Evolutionary conservation across 2,797 vertebrate genomes (phyloP).

Genomic region (Myiotriccus ornatus): DNA sequence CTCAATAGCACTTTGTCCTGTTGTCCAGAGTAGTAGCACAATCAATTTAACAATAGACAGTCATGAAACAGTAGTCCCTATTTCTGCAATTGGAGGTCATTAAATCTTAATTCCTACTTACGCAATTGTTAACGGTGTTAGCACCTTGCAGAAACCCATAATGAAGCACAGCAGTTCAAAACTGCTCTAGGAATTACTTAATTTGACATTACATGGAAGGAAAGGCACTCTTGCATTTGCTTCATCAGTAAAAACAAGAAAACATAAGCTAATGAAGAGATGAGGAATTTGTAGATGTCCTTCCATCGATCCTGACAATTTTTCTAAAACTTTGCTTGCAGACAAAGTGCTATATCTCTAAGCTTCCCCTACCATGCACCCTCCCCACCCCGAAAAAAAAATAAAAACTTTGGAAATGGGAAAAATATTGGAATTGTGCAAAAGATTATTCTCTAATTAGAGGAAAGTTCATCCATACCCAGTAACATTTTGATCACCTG

Average conservation of each 20-base stretch:
- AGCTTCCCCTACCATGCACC: neutral
- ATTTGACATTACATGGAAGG: neutral
- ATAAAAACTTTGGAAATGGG: neutral
- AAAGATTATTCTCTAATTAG: neutral
- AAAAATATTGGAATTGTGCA: neutral
- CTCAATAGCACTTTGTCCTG: neutral
- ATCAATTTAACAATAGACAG: neutral
- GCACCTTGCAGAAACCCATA: neutral
- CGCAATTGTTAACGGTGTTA: neutral
- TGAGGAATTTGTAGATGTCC: neutral
- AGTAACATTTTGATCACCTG: neutral
- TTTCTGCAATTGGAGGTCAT: neutral
- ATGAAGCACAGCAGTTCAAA: neutral
- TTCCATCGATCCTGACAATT: neutral
- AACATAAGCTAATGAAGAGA: neutral
- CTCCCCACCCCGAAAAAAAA: accelerated
- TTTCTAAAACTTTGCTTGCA: neutral
- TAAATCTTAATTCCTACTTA: neutral
- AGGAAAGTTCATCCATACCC: neutral
- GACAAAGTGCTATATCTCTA: neutral
- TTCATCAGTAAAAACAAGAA: neutral
- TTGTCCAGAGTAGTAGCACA: neutral
- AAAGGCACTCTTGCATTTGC: neutral
- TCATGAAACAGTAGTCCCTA: neutral
- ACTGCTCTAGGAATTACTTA: neutral